phyloP scores from a whole-genome alignment of 2,113 vertebrate genomes.

The Coracopsis vasa region DNA sequence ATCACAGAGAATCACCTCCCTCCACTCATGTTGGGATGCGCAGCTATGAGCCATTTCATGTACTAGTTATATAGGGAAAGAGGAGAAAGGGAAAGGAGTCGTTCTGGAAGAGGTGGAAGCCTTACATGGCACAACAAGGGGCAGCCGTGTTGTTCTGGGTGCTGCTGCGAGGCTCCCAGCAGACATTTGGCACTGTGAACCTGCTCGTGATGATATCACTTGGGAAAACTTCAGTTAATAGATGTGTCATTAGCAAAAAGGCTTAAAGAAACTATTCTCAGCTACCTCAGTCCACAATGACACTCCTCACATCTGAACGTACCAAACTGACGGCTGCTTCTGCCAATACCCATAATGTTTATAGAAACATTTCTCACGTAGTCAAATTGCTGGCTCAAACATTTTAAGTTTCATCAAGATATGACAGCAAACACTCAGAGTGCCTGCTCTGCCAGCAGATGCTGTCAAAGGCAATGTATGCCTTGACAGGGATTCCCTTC shows the following conservation, averaged over 20 bases:
- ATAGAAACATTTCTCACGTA: not conserved
- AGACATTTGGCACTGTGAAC: not conserved
- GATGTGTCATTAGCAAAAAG: not conserved
- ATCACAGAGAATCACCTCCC: not conserved
- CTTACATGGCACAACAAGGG: not conserved
- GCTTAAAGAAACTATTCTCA: not conserved
- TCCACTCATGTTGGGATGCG: not conserved
- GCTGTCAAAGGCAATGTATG: not conserved
- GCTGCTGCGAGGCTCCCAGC: not conserved
- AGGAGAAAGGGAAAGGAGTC: not conserved
- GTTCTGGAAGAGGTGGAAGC: not conserved
- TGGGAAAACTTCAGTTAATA: not conserved
- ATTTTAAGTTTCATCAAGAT: not conserved
- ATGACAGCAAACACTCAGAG: accelerated
- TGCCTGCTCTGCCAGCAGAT: not conserved
- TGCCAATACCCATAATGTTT: not conserved
- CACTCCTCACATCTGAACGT: accelerated
- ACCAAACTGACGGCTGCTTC: accelerated
- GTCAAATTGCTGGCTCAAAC: not conserved
- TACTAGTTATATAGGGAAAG: accelerated
- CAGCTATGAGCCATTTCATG: accelerated
- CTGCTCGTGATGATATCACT: accelerated
- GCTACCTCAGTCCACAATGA: not conserved
- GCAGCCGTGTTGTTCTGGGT: not conserved
- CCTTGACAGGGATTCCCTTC: not conserved